phyloP scores from a whole-genome alignment of 2,888 invertebrate species.

The Xylocampa areola region DNA sequence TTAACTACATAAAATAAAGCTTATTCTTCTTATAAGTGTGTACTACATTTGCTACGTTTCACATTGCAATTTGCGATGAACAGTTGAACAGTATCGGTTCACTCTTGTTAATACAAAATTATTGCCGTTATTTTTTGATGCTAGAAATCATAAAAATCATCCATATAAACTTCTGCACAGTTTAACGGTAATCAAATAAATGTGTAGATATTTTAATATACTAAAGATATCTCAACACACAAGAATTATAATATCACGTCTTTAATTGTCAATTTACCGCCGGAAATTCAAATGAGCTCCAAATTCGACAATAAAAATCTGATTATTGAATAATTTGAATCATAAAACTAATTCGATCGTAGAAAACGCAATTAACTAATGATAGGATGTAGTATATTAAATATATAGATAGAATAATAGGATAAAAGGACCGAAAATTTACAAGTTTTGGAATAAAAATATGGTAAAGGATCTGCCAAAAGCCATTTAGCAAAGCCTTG shows the following conservation, averaged over 20 bases:
- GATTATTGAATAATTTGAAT: slow-evolving; percentile 44
- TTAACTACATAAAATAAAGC: slow-evolving; percentile 18
- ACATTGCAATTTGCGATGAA: too few relatives aligned
- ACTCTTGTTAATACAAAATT: too few relatives aligned
- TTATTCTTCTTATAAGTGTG: slow-evolving; percentile 17
- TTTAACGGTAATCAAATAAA: slow-evolving; percentile 11
- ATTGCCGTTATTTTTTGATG: not conserved
- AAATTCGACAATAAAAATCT: slow-evolving; percentile 40
- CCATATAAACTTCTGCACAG: slow-evolving; percentile 1
- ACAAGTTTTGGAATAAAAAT: too few relatives aligned
- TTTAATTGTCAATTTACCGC: slow-evolving; percentile 44
- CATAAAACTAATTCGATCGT: slow-evolving; percentile 42
- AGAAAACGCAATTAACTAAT: slow-evolving; percentile 43
- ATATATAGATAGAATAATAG: too few relatives aligned
- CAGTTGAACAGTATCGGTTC: too few relatives aligned
- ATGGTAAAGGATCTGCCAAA: too few relatives aligned
- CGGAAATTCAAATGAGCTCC: slow-evolving; percentile 43
- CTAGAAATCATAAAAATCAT: not conserved
- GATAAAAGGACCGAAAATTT: too few relatives aligned
- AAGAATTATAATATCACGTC: slow-evolving; percentile 22
- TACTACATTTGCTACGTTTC: slow-evolving; percentile 26
- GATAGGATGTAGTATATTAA: slow-evolving; percentile 22
- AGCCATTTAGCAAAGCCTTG: too few relatives aligned
- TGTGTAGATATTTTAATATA: slow-evolving; percentile 5
- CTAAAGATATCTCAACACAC: slow-evolving; percentile 12